Conservation (phyloP, 2,797 vertebrate genomes). For the Arnoldichthys spilopterus region DNA sequence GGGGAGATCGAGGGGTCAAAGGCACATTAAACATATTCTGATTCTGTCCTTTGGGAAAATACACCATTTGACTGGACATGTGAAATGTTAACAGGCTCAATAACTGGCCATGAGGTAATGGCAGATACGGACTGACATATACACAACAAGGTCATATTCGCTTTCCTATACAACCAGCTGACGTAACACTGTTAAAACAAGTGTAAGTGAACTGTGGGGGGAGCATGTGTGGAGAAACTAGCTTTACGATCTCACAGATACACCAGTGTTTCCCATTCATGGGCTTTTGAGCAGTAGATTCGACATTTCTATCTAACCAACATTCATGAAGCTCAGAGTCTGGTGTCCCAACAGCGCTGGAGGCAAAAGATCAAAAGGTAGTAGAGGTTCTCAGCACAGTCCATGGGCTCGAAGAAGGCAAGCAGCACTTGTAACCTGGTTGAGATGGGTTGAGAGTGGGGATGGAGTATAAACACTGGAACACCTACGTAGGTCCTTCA, state of each 20-base stretch:
- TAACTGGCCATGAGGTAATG: background rate
- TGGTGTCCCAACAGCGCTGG: background rate
- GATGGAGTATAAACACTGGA: background rate
- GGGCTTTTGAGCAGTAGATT: constrained; percentile 2
- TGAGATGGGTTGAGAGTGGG: background rate
- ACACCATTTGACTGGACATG: constrained; percentile 2
- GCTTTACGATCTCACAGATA: constrained; percentile 33
- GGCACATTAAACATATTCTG: constrained; percentile 12
- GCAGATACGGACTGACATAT: constrained; percentile 17
- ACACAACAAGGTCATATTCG: background rate
- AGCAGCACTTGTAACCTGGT: background rate
- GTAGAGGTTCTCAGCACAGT: background rate
- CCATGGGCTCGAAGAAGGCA: background rate
- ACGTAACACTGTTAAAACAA: background rate
- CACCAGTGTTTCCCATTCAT: constrained; percentile 21
- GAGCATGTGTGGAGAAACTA: constrained; percentile 27
- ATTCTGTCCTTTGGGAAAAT: too few relatives aligned
- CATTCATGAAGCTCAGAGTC: background rate
- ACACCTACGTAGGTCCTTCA: too few relatives aligned
- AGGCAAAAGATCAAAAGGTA: background rate
- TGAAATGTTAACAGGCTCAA: constrained; percentile 16
- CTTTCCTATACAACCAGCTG: background rate
- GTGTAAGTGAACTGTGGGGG: background rate
- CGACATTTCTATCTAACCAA: background rate
- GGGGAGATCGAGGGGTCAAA: constrained; percentile 7